Percentiles rank a stretch among this genome's conserved stretches.
Conservation (phyloP, 2,888 invertebrate genomes). For the Desoria tigrina region DNA sequence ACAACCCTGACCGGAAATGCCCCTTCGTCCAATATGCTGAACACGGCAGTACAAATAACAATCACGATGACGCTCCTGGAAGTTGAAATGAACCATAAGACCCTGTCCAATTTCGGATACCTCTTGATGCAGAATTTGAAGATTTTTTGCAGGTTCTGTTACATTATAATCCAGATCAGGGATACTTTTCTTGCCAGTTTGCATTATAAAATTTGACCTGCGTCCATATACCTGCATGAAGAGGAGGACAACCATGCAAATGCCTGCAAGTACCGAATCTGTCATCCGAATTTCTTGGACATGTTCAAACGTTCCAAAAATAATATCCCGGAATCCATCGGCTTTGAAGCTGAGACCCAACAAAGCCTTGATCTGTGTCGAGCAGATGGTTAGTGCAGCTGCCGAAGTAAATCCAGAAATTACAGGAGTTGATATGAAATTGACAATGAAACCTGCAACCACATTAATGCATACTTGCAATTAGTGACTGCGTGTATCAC, state of each 20-base stretch:
- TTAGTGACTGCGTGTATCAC: not conserved
- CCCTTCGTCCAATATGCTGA: slow-evolving; percentile 30
- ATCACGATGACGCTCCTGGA: slow-evolving; percentile 76
- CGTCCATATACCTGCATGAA: slow-evolving; percentile 69
- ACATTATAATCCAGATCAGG: not conserved
- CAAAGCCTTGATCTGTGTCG: slow-evolving; percentile 74
- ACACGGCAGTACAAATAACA: slow-evolving; percentile 67
- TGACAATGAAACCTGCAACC: slow-evolving; percentile 75
- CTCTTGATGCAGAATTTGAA: slow-evolving; percentile 32
- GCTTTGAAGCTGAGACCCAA: slow-evolving; percentile 74
- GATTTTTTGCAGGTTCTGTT: slow-evolving; percentile 43
- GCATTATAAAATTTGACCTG: too few species aligned
- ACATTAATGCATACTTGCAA: slow-evolving; percentile 15
- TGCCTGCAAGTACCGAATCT: slow-evolving; percentile 69
- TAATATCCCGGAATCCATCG: slow-evolving; percentile 72
- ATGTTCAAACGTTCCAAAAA: slow-evolving; percentile 69
- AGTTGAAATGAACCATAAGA: slow-evolving; percentile 72
- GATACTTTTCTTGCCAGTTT: too few species aligned
- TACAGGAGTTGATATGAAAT: slow-evolving; percentile 86
- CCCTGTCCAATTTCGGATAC: slow-evolving; percentile 59
- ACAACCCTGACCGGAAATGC: slow-evolving; percentile 34
- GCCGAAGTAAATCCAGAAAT: slow-evolving; percentile 89
- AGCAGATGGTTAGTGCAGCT: slow-evolving; percentile 84
- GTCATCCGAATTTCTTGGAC: slow-evolving; percentile 68
- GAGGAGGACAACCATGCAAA: slow-evolving; percentile 72